A percentile compares a stretch with the other conserved stretches of the same genome.
Evolutionary conservation across 2,888 invertebrate genomes (phyloP).

Genomic region (Lasioglossum pauxillum): DNA sequence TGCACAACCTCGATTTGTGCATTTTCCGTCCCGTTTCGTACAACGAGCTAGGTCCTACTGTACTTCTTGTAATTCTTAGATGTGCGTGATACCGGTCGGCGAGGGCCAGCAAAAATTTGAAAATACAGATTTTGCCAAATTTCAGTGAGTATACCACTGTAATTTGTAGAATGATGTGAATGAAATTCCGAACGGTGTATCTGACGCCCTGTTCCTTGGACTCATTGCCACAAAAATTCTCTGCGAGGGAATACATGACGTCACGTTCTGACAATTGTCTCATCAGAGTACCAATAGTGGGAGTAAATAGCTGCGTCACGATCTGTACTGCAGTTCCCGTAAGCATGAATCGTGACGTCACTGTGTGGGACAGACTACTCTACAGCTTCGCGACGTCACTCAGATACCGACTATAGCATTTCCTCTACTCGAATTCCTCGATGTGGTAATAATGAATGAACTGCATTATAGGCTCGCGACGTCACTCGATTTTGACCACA

Average conservation of each 20-base stretch:
- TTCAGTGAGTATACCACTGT: background rate
- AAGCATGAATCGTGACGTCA: background rate
- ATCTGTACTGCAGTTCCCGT: background rate
- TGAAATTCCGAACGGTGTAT: slow-evolving; percentile 22
- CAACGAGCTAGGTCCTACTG: no score
- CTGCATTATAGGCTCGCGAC: background rate
- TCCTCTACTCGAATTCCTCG: background rate
- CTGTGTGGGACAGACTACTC: background rate
- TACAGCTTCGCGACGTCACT: background rate
- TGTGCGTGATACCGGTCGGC: background rate
- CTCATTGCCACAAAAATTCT: background rate
- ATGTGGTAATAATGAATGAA: background rate
- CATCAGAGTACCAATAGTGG: background rate
- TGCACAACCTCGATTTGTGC: no score
- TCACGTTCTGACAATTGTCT: background rate
- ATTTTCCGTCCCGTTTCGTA: no score
- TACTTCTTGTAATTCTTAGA: no score
- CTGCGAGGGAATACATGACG: background rate
- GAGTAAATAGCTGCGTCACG: background rate
- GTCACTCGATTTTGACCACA: background rate
- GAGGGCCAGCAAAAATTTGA: background rate
- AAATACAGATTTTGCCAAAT: background rate
- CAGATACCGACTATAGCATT: background rate
- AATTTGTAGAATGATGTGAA: slow-evolving; percentile 35
- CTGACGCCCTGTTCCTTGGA: background rate